A percentile compares a stretch with the other conserved stretches of the same genome.
These are phyloP conservation scores for Eidolon dupreanum DNA, from an alignment of 2,797 vertebrate species.

Conservation along the genomic window DNA sequence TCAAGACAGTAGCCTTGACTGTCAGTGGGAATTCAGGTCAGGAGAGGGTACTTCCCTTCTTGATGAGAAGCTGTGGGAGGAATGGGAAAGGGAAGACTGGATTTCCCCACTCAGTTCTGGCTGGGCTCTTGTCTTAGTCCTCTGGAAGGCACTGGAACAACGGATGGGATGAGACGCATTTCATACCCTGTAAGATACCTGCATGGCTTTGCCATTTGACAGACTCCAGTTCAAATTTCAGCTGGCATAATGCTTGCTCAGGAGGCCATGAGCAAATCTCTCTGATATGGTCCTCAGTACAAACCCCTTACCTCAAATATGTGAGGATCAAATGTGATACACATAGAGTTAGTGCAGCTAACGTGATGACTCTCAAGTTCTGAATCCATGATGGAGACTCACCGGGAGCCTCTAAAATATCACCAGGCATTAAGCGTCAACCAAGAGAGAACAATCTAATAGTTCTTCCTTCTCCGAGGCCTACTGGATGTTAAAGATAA, in stretches of 20 bases:
- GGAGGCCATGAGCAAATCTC: neutral
- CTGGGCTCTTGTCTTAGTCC: neutral
- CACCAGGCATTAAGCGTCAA: neutral
- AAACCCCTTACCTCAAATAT: neutral
- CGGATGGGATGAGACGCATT: neutral
- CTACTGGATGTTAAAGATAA: too few relatives aligned
- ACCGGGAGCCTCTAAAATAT: neutral
- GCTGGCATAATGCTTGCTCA: neutral
- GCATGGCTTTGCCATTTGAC: neutral
- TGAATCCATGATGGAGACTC: neutral
- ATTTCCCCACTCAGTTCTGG: neutral
- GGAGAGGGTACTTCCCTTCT: neutral
- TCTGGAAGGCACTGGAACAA: too few relatives aligned
- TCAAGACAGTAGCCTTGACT: neutral
- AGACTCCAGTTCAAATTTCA: neutral
- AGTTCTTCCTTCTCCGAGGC: neutral
- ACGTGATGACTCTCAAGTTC: neutral
- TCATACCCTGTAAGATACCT: neutral
- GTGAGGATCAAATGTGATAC: neutral
- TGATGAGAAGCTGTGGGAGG: neutral
- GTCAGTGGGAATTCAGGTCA: neutral
- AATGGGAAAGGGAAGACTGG: too few relatives aligned
- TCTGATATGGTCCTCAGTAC: neutral
- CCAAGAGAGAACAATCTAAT: neutral
- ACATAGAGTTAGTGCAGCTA: too few relatives aligned